Percentiles rank a stretch among this genome's conserved stretches.
Evolutionary conservation across 2,797 vertebrate genomes (phyloP).

Genomic region (Thaleichthys pacificus): DNA sequence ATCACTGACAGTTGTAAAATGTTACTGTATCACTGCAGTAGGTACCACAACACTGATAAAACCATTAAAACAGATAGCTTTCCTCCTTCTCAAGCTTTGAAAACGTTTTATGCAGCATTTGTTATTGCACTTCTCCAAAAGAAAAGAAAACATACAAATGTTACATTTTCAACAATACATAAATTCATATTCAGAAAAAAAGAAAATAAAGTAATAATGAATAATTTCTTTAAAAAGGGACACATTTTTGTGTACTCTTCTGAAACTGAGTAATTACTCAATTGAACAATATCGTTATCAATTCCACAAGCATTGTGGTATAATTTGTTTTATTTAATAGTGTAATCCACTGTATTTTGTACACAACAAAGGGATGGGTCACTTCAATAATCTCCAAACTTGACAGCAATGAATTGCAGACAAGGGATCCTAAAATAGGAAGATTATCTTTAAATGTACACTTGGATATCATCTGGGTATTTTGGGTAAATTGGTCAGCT

Average conservation of each 20-base stretch:
- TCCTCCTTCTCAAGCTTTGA: conserved; percentile 31
- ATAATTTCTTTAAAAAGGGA: conserved; percentile 12
- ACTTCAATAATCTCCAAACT: no score
- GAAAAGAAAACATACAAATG: conserved; percentile 19
- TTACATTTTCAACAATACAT: conserved; percentile 13
- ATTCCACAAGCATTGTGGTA: no score
- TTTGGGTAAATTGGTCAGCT: neutral
- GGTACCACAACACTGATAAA: conserved; percentile 24
- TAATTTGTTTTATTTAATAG: no score
- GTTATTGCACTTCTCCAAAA: conserved; percentile 55
- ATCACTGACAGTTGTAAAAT: conserved; percentile 24
- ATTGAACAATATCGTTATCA: no score
- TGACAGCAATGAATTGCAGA: no score
- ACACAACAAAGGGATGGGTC: no score
- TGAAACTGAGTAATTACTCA: neutral
- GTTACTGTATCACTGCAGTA: conserved; percentile 10
- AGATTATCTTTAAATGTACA: no score
- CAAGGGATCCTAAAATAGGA: no score
- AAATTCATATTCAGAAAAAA: conserved; percentile 13
- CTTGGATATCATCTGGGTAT: no score
- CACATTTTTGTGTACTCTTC: neutral
- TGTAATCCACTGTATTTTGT: no score
- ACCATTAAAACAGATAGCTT: conserved; percentile 19
- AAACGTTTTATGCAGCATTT: neutral
- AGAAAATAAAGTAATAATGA: neutral